Evolutionary conservation across 2,113 vertebrate species (phyloP), one percentile per base, ranked within the genome.

Genomic region (Passer montanus): DNA sequence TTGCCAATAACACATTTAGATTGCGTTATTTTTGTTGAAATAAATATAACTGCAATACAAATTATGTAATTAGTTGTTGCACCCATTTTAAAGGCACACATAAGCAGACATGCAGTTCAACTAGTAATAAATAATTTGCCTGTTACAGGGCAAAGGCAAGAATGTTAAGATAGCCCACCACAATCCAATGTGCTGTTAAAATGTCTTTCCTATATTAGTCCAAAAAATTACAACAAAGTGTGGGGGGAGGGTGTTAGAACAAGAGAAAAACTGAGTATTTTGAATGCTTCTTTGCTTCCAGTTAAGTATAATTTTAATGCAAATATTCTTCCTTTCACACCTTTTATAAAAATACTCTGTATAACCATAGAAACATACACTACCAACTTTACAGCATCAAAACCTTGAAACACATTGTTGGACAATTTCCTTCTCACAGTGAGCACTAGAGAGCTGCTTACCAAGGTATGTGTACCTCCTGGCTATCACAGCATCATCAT

Each of bases 391-490:
- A 43, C 9, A 77, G 30, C 27, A 63, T 24, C 63, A 80, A 63
- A 81, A 24, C 46, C 33, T 43, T 86, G 64, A 77, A 70, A 69
- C 18, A 41, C 0, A 1, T 59, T 84, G 17, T 28, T 49, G 31
- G 39, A 64, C 19, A 27, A 43, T 59, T 59, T 47, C 19, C 3
- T 30, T 22, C 55, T 31, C 33, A 44, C 26, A 85, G 10, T 3
- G 4, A 83, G 41, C 60, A 72, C 16, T 33, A 53, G 16, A 49
- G 10, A 81, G 72, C 47, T 73, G 89, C 98, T 98, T 97, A 99
- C 99, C 99, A 22, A 99, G 98, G 93, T 99, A 99, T 14, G 99
- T 99, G 97, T 99, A 99, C 92, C 99, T 97, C 96, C 98, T 98
- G 46, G 97, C 98, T 97, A 98, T 98, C 31, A 99, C 95, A 9